phyloP scores from a whole-genome alignment of 1,140 invertebrate species.

The Tribolium madens region DNA sequence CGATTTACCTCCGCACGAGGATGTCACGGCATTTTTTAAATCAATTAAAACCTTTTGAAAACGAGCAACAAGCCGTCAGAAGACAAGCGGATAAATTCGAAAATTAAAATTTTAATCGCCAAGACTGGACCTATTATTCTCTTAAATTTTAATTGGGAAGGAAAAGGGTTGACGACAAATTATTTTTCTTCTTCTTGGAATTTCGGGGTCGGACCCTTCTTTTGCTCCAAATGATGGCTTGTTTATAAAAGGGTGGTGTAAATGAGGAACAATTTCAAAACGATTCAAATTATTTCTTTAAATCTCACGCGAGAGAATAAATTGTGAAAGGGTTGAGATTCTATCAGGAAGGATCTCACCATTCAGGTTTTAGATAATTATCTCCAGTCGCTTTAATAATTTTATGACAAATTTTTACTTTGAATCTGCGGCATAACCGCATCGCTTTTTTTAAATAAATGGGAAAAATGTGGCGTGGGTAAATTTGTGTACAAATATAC shows the following conservation, averaged over 20 bases:
- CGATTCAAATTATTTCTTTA: conserved; percentile 45
- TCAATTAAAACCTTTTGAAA: conserved; percentile 7
- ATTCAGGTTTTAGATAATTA: conserved; percentile 25
- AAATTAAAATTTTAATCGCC: conserved; percentile 38
- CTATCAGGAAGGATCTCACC: conserved; percentile 15
- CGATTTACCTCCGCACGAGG: conserved; percentile 19
- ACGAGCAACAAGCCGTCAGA: not conserved
- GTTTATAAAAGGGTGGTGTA: conserved; percentile 42
- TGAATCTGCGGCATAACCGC: not conserved
- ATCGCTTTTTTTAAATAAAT: conserved; percentile 5
- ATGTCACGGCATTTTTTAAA: conserved; percentile 5
- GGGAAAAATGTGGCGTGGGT: not conserved
- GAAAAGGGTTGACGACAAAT: conserved; percentile 24
- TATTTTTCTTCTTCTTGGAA: conserved; percentile 30
- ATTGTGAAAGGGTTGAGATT: conserved; percentile 42
- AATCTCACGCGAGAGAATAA: conserved; percentile 11
- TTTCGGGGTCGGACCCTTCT: conserved; percentile 25
- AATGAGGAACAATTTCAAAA: conserved; percentile 39
- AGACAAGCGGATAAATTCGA: conserved; percentile 17
- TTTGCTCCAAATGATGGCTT: conserved; percentile 41
- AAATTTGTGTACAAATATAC: conserved; percentile 17
- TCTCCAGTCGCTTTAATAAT: conserved; percentile 14
- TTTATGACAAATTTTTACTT: conserved; percentile 33
- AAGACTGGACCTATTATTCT: not conserved
- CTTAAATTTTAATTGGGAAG: conserved; percentile 36